A percentile compares a stretch with the other conserved stretches of the same genome.
Evolutionary conservation across 2,113 vertebrate species (phyloP).

Genomic region (Clarias magur): DNA sequence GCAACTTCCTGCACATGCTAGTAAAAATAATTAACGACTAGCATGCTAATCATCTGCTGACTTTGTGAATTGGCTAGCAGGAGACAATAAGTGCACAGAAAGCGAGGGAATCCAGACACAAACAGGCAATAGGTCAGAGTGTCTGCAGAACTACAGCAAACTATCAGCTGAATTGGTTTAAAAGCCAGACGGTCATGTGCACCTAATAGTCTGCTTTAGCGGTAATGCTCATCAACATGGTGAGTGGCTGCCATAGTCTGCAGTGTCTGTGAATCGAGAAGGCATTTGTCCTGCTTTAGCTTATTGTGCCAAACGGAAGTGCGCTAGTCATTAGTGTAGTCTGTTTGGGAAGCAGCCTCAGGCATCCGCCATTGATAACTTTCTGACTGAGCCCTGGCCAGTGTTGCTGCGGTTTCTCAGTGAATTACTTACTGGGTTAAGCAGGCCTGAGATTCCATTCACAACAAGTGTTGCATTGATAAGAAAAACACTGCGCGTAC

Average conservation of each 20-base stretch:
- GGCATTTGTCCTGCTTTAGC: conserved; percentile 35
- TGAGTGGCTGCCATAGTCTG: conserved; percentile 17
- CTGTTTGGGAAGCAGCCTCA: conserved; percentile 19
- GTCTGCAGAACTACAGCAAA: conserved; percentile 3
- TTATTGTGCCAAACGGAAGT: conserved; percentile 38
- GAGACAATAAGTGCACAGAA: conserved; percentile 3
- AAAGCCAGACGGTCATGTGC: conserved; percentile 48
- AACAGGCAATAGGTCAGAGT: conserved; percentile 31
- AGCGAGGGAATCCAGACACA: background rate
- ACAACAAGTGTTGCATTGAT: conserved; percentile 1
- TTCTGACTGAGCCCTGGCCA: conserved; percentile 23
- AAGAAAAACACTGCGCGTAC: background rate
- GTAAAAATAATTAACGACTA: background rate
- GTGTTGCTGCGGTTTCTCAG: conserved; percentile 1
- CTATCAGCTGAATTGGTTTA: conserved; percentile 44
- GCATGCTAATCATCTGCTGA: background rate
- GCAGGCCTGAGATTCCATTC: conserved; percentile 1
- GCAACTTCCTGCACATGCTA: background rate
- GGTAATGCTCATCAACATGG: background rate
- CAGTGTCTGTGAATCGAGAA: conserved; percentile 23
- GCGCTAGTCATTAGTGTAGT: conserved; percentile 34
- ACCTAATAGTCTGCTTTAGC: conserved; percentile 18
- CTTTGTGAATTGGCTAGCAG: background rate
- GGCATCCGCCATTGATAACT: conserved; percentile 40
- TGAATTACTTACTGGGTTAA: conserved; percentile 18